These are phyloP conservation scores for Myotis planiceps DNA, from an alignment of 2,797 vertebrate species.

Conservation along the genomic window DNA sequence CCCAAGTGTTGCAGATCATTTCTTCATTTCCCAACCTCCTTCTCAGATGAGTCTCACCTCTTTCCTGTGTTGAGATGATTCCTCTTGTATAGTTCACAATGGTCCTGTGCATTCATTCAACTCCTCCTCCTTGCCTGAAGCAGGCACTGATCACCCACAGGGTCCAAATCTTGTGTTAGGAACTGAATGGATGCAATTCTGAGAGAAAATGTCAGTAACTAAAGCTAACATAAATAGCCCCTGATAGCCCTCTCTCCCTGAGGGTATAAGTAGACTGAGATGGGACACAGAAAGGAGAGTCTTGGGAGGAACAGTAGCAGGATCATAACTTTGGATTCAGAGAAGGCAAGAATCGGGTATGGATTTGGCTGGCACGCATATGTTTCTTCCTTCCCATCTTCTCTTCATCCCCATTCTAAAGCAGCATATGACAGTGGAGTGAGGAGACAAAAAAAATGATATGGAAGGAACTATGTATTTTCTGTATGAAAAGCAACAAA, in stretches of 20 bases:
- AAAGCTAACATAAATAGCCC: not conserved
- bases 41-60: not conserved
- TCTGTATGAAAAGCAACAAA: not conserved
- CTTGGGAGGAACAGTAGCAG: not conserved
- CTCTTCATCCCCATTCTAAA: not conserved
- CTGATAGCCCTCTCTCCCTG: rapidly evolving
- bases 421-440: not conserved
- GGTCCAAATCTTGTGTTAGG: not conserved
- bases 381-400: not conserved
- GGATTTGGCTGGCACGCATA: not conserved
- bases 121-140: not conserved
- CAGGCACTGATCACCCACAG: not conserved
- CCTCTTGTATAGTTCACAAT: not conserved
- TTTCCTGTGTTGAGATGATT: not conserved
- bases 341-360: not conserved
- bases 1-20: not conserved
- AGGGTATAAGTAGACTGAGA: rapidly evolving
- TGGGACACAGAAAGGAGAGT: too few relatives aligned
- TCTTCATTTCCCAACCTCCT: not conserved
- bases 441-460: not conserved
- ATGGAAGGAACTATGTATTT: not conserved
- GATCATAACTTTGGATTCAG: not conserved
- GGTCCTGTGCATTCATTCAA: not conserved
- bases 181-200: not conserved
- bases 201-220: not conserved